These are phyloP conservation scores for Caerostris darwini DNA, from an alignment of 1,140 invertebrate species.

Conservation along the genomic window DNA sequence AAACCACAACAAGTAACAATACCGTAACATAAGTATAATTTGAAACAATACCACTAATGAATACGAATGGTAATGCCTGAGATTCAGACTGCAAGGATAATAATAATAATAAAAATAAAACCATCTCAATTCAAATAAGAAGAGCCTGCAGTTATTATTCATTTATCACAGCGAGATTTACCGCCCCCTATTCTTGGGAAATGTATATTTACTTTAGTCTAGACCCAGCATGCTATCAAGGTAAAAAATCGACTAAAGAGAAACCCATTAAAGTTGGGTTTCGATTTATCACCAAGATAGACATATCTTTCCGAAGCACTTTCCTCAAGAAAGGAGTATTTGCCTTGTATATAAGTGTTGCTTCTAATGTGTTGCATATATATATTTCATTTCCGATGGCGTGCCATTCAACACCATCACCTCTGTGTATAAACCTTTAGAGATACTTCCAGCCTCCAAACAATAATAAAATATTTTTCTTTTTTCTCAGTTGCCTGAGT, in stretches of 20 bases:
- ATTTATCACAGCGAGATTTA: background rate
- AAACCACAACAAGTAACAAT: too few species aligned
- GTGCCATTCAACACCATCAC: background rate
- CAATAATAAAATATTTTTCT: background rate
- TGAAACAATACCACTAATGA: background rate
- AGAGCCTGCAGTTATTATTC: background rate
- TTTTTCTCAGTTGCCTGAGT: background rate
- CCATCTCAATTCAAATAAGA: background rate
- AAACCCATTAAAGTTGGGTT: background rate
- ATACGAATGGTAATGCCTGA: background rate
- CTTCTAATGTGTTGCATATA: background rate
- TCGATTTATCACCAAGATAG: background rate
- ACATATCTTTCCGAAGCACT: background rate
- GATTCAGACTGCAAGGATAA: background rate
- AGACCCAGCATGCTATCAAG: background rate
- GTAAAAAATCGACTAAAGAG: background rate
- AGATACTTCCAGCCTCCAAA: background rate
- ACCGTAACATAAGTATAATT: background rate
- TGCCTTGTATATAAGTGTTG: slow-evolving; percentile 2
- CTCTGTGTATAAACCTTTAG: background rate
- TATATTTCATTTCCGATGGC: background rate
- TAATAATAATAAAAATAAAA: too few species aligned
- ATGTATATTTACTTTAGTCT: background rate
- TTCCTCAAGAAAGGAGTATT: slow-evolving; percentile 3
- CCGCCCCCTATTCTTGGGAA: background rate